Conservation (phyloP, 2,888 invertebrate species). For the Sphaerophoria taeniata region DNA sequence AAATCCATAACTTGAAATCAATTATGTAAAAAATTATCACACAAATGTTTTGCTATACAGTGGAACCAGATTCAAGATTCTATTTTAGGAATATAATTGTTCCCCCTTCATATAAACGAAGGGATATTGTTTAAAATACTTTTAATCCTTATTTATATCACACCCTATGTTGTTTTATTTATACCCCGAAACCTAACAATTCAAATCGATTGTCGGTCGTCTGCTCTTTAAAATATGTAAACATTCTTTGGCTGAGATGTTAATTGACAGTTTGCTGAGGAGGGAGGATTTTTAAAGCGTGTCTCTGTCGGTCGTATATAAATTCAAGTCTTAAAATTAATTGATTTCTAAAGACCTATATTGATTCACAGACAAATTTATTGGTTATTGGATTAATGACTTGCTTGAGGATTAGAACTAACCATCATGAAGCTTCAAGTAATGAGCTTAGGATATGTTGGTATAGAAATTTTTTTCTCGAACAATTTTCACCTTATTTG, state of each 20-base stretch:
- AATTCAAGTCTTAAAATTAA: neutral
- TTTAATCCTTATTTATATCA: constrained; percentile 22
- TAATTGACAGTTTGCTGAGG: constrained; percentile 22
- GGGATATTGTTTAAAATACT: constrained; percentile 15
- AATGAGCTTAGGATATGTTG: too few species aligned
- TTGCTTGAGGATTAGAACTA: too few species aligned
- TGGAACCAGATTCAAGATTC: constrained; percentile 9
- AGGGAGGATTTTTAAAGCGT: neutral
- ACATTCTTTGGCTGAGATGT: constrained; percentile 11
- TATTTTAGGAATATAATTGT: constrained; percentile 15
- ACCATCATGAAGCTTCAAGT: too few species aligned
- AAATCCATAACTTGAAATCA: constrained; percentile 50
- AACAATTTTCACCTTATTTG: too few species aligned
- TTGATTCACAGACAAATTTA: too few species aligned
- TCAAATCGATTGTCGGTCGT: constrained; percentile 1
- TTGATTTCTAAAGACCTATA: neutral
- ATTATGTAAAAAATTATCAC: constrained; percentile 30
- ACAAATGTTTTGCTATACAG: constrained; percentile 2
- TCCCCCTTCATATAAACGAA: neutral
- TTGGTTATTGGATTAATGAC: too few species aligned
- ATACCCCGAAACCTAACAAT: neutral
- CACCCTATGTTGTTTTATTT: constrained; percentile 22
- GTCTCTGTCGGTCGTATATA: too few species aligned
- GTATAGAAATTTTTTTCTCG: too few species aligned
- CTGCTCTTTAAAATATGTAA: neutral